Evolutionary conservation across 23 tunicate genomes (phyloP).

Genomic region (Trididemnum clinides): DNA sequence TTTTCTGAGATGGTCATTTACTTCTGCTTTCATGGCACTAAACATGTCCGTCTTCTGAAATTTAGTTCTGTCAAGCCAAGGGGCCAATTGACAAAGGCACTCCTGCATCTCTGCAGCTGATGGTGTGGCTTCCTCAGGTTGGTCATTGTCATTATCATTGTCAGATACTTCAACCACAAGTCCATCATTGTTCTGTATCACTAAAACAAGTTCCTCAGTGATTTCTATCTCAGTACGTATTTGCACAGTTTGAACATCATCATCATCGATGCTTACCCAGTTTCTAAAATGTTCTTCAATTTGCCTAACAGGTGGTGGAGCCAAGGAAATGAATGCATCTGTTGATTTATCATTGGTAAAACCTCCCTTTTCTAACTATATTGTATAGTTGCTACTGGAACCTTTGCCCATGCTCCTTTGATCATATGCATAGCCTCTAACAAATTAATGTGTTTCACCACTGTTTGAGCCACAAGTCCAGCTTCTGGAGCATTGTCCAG

Average conservation of each 20-base stretch:
- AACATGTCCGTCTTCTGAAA: slow-evolving; percentile 39
- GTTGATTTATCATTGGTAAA: slow-evolving; percentile 21
- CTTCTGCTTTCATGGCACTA: slow-evolving; percentile 44
- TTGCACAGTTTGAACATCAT: slow-evolving; percentile 38
- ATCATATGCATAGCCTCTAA: slow-evolving; percentile 37
- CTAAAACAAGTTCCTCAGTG: slow-evolving; percentile 37
- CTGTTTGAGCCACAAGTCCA: slow-evolving; percentile 41
- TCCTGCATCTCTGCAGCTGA: slow-evolving; percentile 45
- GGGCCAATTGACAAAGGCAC: slow-evolving; percentile 27
- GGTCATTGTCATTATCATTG: slow-evolving; percentile 17
- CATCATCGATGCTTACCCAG: no score
- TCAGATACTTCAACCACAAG: background rate
- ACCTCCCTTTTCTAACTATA: slow-evolving; percentile 40
- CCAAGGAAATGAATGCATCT: slow-evolving; percentile 27
- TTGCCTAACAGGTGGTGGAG: slow-evolving; percentile 35
- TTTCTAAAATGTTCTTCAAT: slow-evolving; percentile 24
- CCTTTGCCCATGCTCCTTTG: slow-evolving; percentile 26
- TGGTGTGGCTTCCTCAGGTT: slow-evolving; percentile 44
- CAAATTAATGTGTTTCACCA: slow-evolving; percentile 42
- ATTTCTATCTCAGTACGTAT: slow-evolving; percentile 8
- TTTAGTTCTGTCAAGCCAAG: slow-evolving; percentile 33
- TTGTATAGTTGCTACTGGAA: slow-evolving; percentile 10
- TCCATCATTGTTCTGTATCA: slow-evolving; percentile 20
- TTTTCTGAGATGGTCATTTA: slow-evolving; percentile 26
- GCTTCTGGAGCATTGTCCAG: slow-evolving; percentile 32